A percentile compares a stretch with the other conserved stretches of the same genome.
Evolutionary conservation across 2,113 vertebrate genomes (phyloP).

Genomic region (Hiodon tergisus): DNA sequence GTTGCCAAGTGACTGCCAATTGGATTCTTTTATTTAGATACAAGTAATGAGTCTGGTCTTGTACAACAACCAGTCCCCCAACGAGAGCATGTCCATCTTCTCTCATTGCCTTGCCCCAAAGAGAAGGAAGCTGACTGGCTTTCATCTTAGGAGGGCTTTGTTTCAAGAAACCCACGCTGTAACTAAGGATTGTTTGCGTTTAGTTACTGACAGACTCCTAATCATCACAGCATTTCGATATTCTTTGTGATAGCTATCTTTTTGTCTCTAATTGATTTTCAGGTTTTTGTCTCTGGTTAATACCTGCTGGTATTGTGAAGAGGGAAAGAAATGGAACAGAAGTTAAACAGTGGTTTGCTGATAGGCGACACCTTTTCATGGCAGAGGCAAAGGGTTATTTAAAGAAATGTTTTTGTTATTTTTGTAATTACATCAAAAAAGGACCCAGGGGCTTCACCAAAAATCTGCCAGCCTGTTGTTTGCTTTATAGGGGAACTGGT

Average conservation of each 20-base stretch:
- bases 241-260: constrained; percentile 62
- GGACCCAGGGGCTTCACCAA: background rate
- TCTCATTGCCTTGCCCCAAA: constrained; percentile 4
- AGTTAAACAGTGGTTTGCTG: constrained; percentile 20
- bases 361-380: constrained; percentile 15
- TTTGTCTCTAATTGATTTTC: constrained; percentile 66
- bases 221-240: constrained; percentile 56
- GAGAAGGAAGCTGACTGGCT: background rate
- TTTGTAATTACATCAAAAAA: background rate
- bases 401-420: background rate
- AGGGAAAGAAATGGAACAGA: constrained; percentile 30
- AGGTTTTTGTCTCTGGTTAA: constrained; percentile 52
- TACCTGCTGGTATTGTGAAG: constrained; percentile 51
- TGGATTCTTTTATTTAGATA: background rate
- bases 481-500: constrained; percentile 15
- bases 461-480: background rate
- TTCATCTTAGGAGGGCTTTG: background rate
- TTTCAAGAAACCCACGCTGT: constrained; percentile 28
- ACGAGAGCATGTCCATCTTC: background rate
- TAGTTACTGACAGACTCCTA: constrained; percentile 63
- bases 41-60: constrained; percentile 6
- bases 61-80: background rate
- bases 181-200: constrained; percentile 58
- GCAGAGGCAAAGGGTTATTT: background rate
- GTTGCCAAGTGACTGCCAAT: constrained; percentile 4